A percentile compares a stretch with the other conserved stretches of the same genome.
Conservation (phyloP, 2,797 vertebrate species). For the Neoniphon sammara region DNA sequence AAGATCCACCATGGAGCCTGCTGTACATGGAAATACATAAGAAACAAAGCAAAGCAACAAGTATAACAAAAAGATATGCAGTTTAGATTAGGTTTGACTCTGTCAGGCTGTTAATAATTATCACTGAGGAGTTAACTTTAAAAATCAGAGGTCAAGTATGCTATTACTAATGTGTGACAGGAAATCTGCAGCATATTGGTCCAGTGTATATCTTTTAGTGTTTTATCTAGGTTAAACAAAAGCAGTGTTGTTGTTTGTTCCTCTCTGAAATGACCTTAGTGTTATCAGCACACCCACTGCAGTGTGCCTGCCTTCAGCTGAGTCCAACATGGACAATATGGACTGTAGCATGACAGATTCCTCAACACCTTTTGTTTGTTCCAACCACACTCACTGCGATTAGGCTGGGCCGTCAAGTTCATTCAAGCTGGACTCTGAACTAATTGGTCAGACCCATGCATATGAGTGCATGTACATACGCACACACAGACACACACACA, state of each 20-base stretch:
- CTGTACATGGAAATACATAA: too few species aligned
- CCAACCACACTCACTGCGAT: conserved; percentile 13
- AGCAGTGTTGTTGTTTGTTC: neutral
- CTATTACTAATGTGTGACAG: conserved; percentile 36
- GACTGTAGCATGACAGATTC: neutral
- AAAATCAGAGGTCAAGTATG: conserved; percentile 1
- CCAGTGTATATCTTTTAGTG: conserved; percentile 9
- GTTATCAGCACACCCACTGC: conserved; percentile 1
- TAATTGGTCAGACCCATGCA: conserved; percentile 19
- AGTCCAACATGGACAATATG: neutral
- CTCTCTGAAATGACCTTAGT: conserved; percentile 13
- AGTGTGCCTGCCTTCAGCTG: neutral
- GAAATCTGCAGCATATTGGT: conserved; percentile 31
- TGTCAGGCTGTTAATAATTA: conserved; percentile 60
- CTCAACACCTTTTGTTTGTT: conserved; percentile 32
- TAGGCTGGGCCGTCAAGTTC: conserved; percentile 49
- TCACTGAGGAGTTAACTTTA: conserved; percentile 27
- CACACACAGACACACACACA: conserved; percentile 11
- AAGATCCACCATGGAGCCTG: neutral
- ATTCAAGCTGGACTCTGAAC: conserved; percentile 70
- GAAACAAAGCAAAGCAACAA: neutral
- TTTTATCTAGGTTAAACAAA: conserved; percentile 46
- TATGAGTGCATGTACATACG: neutral
- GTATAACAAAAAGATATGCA: neutral
- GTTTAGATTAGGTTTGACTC: conserved; percentile 34